Evolutionary conservation across 2,113 vertebrate genomes (phyloP), one percentile per base, ranked within the genome.

Genomic region (Tylochromis polylepis): DNA sequence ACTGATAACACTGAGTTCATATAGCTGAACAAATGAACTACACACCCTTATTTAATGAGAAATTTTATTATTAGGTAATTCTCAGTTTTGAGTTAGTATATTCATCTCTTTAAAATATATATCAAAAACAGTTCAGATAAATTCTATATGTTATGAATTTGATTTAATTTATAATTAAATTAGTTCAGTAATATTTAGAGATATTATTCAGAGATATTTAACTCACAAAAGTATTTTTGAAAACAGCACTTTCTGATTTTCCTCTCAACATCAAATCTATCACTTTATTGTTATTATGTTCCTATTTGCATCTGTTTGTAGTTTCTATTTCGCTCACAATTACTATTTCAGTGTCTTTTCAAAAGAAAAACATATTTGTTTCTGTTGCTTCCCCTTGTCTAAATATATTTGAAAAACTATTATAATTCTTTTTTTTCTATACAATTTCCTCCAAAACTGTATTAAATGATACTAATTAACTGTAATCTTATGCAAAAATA

Each of bases 1-100:
- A 22, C 86, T 75, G 87, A 93, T 93, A 91, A 88, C 72, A 49
- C 36, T 22, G 56, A 81, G 18, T 20, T 81, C 67, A 29, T 27
- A 72, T 77, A 75, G 36, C 12, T 34, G 41, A 41, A 57, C 8
- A 75, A 51, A 22, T 70, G 58, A 65, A 59, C 43, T 51, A 5
- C 43, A 51, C 70, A 20, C 3, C 27, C 2, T 49, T 77, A 58
- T 81, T 79, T 36, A 81, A 67, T 9, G n/a, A 41, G 20, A 53
- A 59, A 38, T 60, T 77, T 77, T 18, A 12, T 5, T 78, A 56
- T 56, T 15, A 55, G 49, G 15, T 53, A 24, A 46, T 81, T 83
- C 27, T 53, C 27, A 31, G 14, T 43, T 7, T n/a, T 75, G 24
- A 31, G 67, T 75, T 75, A 29, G 2, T 49, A 27, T 11, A 72